These are phyloP conservation scores for Notarius quadriscutis DNA, from an alignment of 2,113 vertebrate genomes.

Conservation along the genomic window DNA sequence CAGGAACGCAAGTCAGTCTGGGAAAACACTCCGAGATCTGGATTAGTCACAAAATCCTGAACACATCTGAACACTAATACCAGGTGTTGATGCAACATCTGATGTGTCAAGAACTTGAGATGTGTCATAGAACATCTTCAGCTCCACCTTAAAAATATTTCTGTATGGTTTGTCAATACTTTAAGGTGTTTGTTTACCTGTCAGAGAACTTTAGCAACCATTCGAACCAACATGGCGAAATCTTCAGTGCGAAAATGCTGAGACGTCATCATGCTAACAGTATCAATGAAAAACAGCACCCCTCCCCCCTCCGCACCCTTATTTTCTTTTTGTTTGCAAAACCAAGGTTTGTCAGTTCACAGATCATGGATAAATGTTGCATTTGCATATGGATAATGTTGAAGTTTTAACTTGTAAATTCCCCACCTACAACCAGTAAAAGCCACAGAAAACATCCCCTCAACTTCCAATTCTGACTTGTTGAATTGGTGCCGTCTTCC, in stretches of 20 bases:
- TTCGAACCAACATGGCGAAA: too few species aligned
- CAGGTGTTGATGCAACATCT: background rate
- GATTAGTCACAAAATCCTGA: constrained; percentile 50
- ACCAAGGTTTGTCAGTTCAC: background rate
- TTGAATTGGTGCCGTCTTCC: background rate
- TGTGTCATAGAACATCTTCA: background rate
- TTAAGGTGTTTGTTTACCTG: background rate
- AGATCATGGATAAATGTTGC: background rate
- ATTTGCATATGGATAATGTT: background rate
- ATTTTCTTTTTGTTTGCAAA: background rate
- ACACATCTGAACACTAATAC: too few species aligned
- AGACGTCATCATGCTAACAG: background rate
- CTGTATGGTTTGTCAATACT: background rate
- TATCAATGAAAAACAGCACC: background rate
- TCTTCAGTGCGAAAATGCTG: background rate
- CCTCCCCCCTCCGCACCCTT: background rate
- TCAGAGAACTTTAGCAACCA: background rate
- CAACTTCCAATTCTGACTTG: background rate
- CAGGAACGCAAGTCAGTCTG: constrained; percentile 79
- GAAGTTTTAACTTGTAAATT: background rate
- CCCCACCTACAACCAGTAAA: background rate
- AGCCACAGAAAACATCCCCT: background rate
- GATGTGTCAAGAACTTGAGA: background rate
- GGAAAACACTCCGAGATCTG: constrained; percentile 76
- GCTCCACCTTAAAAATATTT: background rate